Evolutionary conservation across 2,113 vertebrate genomes (phyloP).

Genomic region (Ictidomys tridecemlineatus): DNA sequence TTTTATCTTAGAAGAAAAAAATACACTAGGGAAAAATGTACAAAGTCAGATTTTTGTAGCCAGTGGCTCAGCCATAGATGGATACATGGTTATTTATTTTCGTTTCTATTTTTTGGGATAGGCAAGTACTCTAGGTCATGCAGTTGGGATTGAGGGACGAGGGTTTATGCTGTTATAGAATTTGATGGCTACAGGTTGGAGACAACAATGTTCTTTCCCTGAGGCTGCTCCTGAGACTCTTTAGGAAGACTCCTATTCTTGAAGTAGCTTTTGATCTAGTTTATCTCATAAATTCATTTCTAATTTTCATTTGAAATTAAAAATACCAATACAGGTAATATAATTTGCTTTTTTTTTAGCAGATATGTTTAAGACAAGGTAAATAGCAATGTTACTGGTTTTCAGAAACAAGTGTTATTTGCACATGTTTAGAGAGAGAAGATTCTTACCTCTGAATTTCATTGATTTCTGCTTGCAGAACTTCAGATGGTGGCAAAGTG

Average conservation of each 20-base stretch:
- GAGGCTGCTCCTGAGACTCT: fast-evolving
- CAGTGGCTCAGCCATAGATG: not conserved
- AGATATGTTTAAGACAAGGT: not conserved
- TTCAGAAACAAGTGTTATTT: not conserved
- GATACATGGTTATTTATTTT: not conserved
- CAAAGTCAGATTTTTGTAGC: not conserved
- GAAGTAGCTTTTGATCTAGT: not conserved
- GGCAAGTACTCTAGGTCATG: fast-evolving
- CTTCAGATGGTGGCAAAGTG: constrained; percentile 95
- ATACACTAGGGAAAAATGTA: not conserved
- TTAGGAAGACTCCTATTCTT: not conserved
- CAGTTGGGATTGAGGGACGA: not conserved
- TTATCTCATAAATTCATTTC: not conserved
- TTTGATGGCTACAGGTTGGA: not conserved
- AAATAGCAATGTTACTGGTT: not conserved
- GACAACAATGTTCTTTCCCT: not conserved
- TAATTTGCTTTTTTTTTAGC: not conserved
- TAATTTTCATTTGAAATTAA: not conserved
- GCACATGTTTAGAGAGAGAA: not conserved
- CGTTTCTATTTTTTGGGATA: not conserved
- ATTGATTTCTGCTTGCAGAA: constrained; percentile 86
- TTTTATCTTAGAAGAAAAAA: not conserved
- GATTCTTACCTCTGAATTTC: constrained; percentile 44
- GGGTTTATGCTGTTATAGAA: not conserved
- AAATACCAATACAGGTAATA: not conserved